Base-by-base conservation (phyloP, 2,888 invertebrate genomes). In the Eupithecia subumbrata region DNA sequence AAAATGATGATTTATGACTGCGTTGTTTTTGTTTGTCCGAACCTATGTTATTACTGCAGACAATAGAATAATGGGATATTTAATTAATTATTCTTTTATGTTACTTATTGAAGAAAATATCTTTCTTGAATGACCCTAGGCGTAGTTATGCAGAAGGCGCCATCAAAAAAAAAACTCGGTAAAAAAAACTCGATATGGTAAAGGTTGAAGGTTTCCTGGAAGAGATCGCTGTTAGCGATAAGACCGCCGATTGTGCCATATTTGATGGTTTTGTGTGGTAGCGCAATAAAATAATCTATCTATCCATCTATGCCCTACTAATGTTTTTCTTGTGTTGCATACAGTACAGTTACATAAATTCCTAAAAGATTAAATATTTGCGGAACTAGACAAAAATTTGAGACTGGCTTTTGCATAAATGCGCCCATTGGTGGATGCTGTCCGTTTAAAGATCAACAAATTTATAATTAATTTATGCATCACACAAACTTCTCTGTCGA, bases 1-100 rank as follows among this genome's bases (percentile, higher is more conserved):
- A 76, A 76, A 74, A 72, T 74, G 16, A 72, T 76, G 64, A 76
- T 64, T 74, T 71, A 76, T 72, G 43, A 30, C 45, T 45, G 68
- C 43, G 72, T 52, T 71, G 68, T 52, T 69, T 71, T 52, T 76
- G 73, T 71, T 63, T 52, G 68, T 71, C 60, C 37, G 45, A 56
- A 64, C 71, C 63, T 73, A 71, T 74, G 70, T 25, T 73, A 73
- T 73, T 73, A 52, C 66, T 67, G 66, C 66, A 67, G 66, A 40
- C 40, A 67, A 67, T 40, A 37, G n/a, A 64, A 18, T 22, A 64
- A 40, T 67, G 3, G n/a, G 69, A 69, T 69, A 69, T 34, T 69
- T 69, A 34, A 69, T 69, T 69, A 9, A 68, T 18, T 66, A 64
- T 37, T 9, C 11, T 66, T 66, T 37, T 66, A 67, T 22, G 22